phyloP scores from a whole-genome alignment of 2,888 invertebrate species.

The Axea sp. region DNA sequence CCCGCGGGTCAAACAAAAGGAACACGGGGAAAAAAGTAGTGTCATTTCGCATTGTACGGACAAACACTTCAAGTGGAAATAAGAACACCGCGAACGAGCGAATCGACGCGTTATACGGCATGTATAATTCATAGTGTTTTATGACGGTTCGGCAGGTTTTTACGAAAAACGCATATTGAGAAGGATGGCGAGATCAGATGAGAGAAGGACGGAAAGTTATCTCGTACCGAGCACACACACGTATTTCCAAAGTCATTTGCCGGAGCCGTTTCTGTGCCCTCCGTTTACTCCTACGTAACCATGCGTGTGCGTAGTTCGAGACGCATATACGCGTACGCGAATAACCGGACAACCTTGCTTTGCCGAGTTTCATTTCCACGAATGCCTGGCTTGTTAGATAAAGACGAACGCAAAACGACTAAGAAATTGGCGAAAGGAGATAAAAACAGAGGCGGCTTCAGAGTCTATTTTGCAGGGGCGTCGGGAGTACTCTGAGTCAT shows the following conservation, averaged over 20 bases:
- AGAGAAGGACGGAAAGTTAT: conserved; percentile 12
- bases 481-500: neutral
- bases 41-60: conserved; percentile 26
- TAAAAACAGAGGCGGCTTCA: conserved; percentile 7
- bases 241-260: conserved; percentile 43
- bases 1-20: conserved; percentile 19
- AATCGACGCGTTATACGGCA: conserved; percentile 13
- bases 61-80: conserved; percentile 4
- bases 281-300: conserved; percentile 41
- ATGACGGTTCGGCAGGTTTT: conserved; percentile 41
- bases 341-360: conserved; percentile 33
- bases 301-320: conserved; percentile 11
- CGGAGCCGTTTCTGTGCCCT: conserved; percentile 17
- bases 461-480: conserved; percentile 5
- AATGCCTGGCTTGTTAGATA: conserved; percentile 33
- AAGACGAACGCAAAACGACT: conserved; percentile 17
- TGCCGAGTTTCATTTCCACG: conserved; percentile 32
- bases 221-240: conserved; percentile 3
- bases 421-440: conserved; percentile 26
- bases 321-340: conserved; percentile 13
- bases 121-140: conserved; percentile 50
- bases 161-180: conserved; percentile 13
- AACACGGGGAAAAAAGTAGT: neutral
- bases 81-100: conserved; percentile 13
- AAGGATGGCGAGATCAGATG: conserved; percentile 2